Conservation (phyloP, 1,140 invertebrate species). For the Eupeodes corollae region DNA sequence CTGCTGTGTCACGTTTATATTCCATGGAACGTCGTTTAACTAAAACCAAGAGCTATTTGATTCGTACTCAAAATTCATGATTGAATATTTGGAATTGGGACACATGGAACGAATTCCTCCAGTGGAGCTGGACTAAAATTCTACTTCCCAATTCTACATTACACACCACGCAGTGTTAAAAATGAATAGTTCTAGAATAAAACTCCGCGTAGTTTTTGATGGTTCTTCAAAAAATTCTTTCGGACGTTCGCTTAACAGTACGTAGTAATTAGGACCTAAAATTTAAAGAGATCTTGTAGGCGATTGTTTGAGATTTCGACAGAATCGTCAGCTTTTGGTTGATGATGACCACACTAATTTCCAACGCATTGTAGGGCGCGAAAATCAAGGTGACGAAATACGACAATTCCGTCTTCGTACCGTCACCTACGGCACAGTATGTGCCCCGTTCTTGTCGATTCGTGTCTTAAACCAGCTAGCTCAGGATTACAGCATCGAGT, state of each 20-base stretch:
- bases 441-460: not conserved
- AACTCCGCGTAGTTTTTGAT: slow-evolving; percentile 19
- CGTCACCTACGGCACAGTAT: slow-evolving; percentile 26
- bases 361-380: slow-evolving; percentile 35
- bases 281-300: slow-evolving; percentile 33
- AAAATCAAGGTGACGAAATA: slow-evolving; percentile 14
- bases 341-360: slow-evolving; percentile 8
- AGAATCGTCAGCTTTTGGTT: slow-evolving; percentile 27
- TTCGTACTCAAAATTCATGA: slow-evolving; percentile 16
- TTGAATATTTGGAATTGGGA: slow-evolving; percentile 19
- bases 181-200: not conserved
- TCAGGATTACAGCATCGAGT: not conserved
- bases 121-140: not conserved
- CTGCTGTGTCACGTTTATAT: not conserved
- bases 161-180: slow-evolving; percentile 12
- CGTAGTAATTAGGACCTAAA: slow-evolving; percentile 13
- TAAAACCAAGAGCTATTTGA: not conserved
- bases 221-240: slow-evolving; percentile 7
- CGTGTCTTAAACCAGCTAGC: not conserved
- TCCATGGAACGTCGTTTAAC: not conserved
- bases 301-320: slow-evolving; percentile 34
- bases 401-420: slow-evolving; percentile 19
- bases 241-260: slow-evolving; percentile 20
- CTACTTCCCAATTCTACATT: not conserved
- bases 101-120: slow-evolving; percentile 19